These are phyloP conservation scores for Dendroctonus valens DNA, from an alignment of 1,140 invertebrate species.

Conservation along the genomic window DNA sequence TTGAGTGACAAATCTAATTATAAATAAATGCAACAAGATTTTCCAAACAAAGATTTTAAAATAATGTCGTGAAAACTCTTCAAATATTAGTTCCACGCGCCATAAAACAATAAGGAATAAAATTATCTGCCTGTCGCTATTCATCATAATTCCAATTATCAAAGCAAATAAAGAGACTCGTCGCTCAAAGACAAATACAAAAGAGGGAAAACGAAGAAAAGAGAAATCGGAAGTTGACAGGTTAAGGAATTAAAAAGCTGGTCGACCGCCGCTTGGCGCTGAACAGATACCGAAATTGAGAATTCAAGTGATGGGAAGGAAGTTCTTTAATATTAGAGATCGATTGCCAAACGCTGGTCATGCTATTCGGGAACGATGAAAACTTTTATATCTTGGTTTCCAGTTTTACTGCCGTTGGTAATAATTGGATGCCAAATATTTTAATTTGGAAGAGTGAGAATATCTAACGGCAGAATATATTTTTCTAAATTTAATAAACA, in stretches of 20 bases:
- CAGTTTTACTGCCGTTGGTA: not conserved
- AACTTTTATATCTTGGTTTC: constrained; percentile 14
- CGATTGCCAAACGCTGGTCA: constrained; percentile 27
- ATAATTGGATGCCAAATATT: not conserved
- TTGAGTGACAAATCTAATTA: too few species aligned
- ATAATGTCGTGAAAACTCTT: too few species aligned
- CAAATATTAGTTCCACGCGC: too few species aligned
- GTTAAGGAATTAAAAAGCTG: constrained; percentile 33
- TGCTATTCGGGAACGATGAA: constrained; percentile 23
- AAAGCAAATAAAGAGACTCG: constrained; percentile 24
- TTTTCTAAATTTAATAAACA: too few species aligned
- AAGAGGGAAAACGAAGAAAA: constrained; percentile 12
- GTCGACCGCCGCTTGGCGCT: constrained; percentile 28
- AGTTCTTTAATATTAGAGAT: constrained; percentile 34
- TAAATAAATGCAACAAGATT: too few species aligned
- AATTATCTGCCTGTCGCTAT: constrained; percentile 28
- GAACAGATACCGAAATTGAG: constrained; percentile 32
- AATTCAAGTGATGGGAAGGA: constrained; percentile 30
- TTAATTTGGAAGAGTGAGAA: too few species aligned
- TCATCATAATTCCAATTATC: constrained; percentile 34
- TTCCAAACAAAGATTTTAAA: too few species aligned
- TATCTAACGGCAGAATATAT: too few species aligned
- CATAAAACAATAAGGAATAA: not conserved
- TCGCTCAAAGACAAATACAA: constrained; percentile 15
- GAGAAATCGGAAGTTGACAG: constrained; percentile 29